A percentile compares a stretch with the other conserved stretches of the same genome.
phyloP scores from a whole-genome alignment of 1,140 invertebrate genomes.

The Brachionus paranguensis region DNA sequence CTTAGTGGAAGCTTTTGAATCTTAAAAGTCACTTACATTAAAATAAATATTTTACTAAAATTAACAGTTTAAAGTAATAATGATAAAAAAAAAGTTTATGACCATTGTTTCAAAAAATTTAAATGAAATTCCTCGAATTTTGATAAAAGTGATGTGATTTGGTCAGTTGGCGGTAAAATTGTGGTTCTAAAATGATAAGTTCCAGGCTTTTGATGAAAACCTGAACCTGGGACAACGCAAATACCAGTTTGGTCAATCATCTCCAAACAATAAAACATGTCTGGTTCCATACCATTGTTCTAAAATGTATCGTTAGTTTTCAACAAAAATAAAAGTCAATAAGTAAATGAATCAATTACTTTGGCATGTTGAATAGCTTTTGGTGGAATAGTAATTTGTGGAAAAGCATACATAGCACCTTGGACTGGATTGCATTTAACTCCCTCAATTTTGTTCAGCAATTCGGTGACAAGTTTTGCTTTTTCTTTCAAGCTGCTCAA shows the following conservation, averaged over 20 bases:
- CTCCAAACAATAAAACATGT: slow-evolving; percentile 87
- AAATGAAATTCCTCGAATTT: slow-evolving; percentile 77
- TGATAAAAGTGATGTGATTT: slow-evolving; percentile 75
- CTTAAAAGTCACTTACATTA: too few relatives aligned
- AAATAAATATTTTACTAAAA: not conserved
- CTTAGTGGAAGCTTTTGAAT: too few relatives aligned
- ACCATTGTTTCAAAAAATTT: slow-evolving; percentile 65
- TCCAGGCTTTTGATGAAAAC: slow-evolving; percentile 85
- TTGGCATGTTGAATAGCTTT: slow-evolving; percentile 57
- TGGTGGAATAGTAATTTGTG: slow-evolving; percentile 59
- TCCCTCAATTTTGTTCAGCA: slow-evolving; percentile 83
- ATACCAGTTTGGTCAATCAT: slow-evolving; percentile 83
- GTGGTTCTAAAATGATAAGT: slow-evolving; percentile 87
- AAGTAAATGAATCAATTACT: slow-evolving; percentile 35
- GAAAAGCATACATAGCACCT: slow-evolving; percentile 89
- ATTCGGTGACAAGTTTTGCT: slow-evolving; percentile 77
- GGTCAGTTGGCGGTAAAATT: slow-evolving; percentile 80
- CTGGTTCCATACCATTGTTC: slow-evolving; percentile 61
- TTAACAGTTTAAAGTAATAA: not conserved
- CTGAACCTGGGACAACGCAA: slow-evolving; percentile 81
- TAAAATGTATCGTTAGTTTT: not conserved
- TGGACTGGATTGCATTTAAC: slow-evolving; percentile 72
- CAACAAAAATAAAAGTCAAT: too few relatives aligned
- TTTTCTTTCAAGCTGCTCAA: slow-evolving; percentile 69
- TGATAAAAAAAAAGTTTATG: not conserved